Evolutionary conservation across 1,140 invertebrate genomes (phyloP).

Genomic region (Drosophila rhopaloa): DNA sequence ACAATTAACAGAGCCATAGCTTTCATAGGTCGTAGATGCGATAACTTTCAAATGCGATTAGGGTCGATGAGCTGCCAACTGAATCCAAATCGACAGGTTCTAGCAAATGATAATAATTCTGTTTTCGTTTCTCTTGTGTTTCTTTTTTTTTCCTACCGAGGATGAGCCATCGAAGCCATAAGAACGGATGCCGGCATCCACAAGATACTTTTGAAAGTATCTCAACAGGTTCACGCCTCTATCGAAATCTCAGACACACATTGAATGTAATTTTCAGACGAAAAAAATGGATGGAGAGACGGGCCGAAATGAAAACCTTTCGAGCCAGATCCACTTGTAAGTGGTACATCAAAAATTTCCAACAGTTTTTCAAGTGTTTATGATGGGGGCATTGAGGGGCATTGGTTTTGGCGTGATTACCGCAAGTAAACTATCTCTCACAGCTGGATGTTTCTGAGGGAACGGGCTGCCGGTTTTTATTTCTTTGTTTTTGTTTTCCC

Average conservation of each 20-base stretch:
- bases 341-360: slow-evolving; percentile 72
- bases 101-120: slow-evolving; percentile 63
- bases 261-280: slow-evolving; percentile 69
- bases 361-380: slow-evolving; percentile 78
- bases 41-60: slow-evolving; percentile 78
- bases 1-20: slow-evolving; percentile 45
- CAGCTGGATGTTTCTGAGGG: slow-evolving; percentile 40
- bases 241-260: slow-evolving; percentile 62
- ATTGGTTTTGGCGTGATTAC: slow-evolving; percentile 56
- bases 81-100: slow-evolving; percentile 66
- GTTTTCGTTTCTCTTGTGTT: background rate
- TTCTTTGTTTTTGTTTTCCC: slow-evolving; percentile 26
- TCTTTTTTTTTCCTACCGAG: background rate
- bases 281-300: slow-evolving; percentile 6
- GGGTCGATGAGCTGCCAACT: slow-evolving; percentile 63
- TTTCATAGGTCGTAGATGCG: slow-evolving; percentile 27
- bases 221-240: slow-evolving; percentile 79
- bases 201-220: slow-evolving; percentile 49
- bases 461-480: slow-evolving; percentile 51
- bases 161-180: background rate
- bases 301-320: slow-evolving; percentile 39
- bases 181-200: slow-evolving; percentile 28
- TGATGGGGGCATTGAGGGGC: slow-evolving; percentile 21
- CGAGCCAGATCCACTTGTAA: slow-evolving; percentile 52
- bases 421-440: slow-evolving; percentile 76